Percentiles rank a stretch among this genome's conserved stretches.
Conservation (phyloP, 2,888 invertebrate species). For the Nemotelus nigrinus region DNA sequence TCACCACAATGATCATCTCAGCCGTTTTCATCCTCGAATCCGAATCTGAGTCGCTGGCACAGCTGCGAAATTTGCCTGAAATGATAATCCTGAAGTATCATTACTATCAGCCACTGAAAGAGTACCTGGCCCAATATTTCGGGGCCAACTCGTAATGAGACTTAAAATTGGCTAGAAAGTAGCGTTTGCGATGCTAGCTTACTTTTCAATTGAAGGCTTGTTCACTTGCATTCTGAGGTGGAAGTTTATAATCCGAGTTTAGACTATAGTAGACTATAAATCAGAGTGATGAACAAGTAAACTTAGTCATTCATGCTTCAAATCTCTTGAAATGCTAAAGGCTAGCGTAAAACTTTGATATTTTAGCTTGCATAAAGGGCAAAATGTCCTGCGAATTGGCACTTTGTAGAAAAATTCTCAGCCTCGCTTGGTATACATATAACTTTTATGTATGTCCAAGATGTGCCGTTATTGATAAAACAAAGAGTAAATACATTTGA, state of each 20-base stretch:
- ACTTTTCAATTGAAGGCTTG: neutral
- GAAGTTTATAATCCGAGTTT: neutral
- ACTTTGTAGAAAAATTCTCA: too few species aligned
- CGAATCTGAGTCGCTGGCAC: slow-evolving; percentile 76
- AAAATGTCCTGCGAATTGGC: too few species aligned
- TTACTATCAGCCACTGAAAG: slow-evolving; percentile 85
- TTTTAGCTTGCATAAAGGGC: too few species aligned
- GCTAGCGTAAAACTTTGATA: too few species aligned
- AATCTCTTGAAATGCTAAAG: too few species aligned
- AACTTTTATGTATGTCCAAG: too few species aligned
- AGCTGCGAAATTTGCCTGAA: slow-evolving; percentile 79
- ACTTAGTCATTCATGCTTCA: too few species aligned
- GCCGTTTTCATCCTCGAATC: slow-evolving; percentile 81
- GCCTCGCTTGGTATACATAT: too few species aligned
- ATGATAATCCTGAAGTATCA: slow-evolving; percentile 78
- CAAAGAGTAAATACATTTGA: too few species aligned
- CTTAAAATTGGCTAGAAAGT: neutral
- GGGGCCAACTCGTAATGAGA: slow-evolving; percentile 45
- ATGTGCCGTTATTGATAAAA: too few species aligned
- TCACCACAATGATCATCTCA: slow-evolving; percentile 73
- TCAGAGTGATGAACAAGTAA: too few species aligned
- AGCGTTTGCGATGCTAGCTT: neutral
- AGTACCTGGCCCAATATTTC: slow-evolving; percentile 67
- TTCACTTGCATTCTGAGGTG: neutral
- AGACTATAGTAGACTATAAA: too few species aligned